Evolutionary conservation across 2,888 invertebrate species (phyloP).

Genomic region (Agrotis exclamationis): DNA sequence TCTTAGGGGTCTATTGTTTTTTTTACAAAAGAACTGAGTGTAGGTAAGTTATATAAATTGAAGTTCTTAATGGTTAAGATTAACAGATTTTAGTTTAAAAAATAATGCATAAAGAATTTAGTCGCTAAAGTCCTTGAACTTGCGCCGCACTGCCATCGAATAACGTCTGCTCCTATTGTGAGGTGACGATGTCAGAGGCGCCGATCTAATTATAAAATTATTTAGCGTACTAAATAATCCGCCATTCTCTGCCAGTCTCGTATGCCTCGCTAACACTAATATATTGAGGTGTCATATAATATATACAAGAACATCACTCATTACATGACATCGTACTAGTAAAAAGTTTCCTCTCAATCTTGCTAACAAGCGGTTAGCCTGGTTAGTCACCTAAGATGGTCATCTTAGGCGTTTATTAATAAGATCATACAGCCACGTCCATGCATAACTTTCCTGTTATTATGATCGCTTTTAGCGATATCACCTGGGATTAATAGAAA

Average conservation of each 20-base stretch:
- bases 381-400: too few relatives aligned
- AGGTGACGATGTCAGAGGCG: constrained; percentile 65
- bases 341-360: not conserved
- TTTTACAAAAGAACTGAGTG: too few relatives aligned
- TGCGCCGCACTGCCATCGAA: constrained; percentile 56
- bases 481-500: constrained; percentile 4
- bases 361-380: not conserved
- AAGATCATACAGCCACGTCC: not conserved
- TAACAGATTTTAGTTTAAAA: not conserved
- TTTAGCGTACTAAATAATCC: constrained; percentile 61
- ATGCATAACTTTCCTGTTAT: not conserved
- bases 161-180: constrained; percentile 72
- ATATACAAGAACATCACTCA: too few relatives aligned
- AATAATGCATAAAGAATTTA: too few relatives aligned
- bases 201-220: constrained; percentile 82
- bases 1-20: too few relatives aligned
- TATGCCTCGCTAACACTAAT: not conserved
- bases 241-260: not conserved
- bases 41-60: too few relatives aligned
- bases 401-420: not conserved
- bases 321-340: not conserved
- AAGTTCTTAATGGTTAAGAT: accelerated
- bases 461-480: constrained; percentile 7
- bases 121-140: constrained; percentile 31
- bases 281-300: not conserved